Percentiles rank a stretch among this genome's conserved stretches.
Conservation (phyloP, 1,140 invertebrate species). For the Acyrthosiphon pisum region DNA sequence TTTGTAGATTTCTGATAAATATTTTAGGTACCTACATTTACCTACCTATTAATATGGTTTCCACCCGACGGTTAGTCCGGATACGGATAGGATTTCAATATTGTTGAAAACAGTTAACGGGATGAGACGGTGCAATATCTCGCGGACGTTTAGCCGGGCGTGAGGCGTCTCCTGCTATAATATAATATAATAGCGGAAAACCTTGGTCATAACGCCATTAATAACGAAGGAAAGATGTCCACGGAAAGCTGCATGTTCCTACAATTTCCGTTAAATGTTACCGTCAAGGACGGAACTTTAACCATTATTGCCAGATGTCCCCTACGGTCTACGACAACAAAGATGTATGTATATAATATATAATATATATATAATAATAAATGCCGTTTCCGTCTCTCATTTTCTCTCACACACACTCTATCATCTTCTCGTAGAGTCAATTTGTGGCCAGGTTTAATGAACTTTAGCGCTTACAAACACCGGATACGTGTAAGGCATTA, state of each 20-base stretch:
- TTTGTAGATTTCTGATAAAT: background rate
- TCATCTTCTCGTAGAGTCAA: background rate
- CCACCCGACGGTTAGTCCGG: background rate
- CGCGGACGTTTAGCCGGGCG: background rate
- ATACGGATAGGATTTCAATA: background rate
- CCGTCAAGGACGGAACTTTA: constrained; percentile 45
- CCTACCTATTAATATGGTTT: background rate
- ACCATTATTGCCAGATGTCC: constrained; percentile 50
- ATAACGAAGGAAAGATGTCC: constrained; percentile 42
- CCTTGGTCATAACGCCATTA: constrained; percentile 36
- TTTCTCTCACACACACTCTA: background rate
- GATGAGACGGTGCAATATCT: background rate
- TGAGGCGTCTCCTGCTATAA: background rate
- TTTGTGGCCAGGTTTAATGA: constrained; percentile 28
- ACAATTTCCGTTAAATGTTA: constrained; percentile 48
- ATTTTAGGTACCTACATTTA: background rate
- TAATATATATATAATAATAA: constrained; percentile 24
- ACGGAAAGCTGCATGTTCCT: constrained; percentile 25
- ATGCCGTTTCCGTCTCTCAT: background rate
- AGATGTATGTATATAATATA: background rate
- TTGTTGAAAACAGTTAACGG: background rate
- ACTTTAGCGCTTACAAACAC: background rate
- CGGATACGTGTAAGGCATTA: background rate
- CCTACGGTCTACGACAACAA: background rate
- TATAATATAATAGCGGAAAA: background rate